These are phyloP conservation scores for Dasyurus viverrinus DNA, from an alignment of 2,113 vertebrate genomes.

Conservation along the genomic window DNA sequence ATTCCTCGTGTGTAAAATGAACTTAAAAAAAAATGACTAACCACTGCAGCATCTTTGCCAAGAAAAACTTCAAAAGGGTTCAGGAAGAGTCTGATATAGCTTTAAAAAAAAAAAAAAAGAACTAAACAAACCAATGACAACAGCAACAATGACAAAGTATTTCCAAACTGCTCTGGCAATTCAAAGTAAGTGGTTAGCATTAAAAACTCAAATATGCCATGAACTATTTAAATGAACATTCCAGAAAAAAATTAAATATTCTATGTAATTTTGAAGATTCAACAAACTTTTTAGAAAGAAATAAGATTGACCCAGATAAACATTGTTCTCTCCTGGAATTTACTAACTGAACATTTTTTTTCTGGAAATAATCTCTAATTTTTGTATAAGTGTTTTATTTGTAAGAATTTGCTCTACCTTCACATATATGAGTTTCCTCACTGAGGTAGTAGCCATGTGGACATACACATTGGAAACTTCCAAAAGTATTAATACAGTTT, in stretches of 20 bases:
- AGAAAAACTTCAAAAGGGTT: too few relatives aligned
- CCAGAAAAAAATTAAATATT: background rate
- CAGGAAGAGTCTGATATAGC: too few relatives aligned
- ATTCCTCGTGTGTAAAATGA: too few relatives aligned
- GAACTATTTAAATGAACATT: background rate
- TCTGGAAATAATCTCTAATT: background rate
- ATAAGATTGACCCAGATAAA: background rate
- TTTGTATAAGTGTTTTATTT: background rate
- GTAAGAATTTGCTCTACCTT: slow-evolving; percentile 80
- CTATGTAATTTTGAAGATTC: background rate
- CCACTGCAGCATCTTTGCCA: too few relatives aligned
- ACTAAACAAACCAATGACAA: too few relatives aligned
- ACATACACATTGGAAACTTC: slow-evolving; percentile 92
- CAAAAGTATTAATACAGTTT: slow-evolving; percentile 91
- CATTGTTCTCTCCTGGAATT: background rate
- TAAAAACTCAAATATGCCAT: background rate
- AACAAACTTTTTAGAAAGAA: background rate
- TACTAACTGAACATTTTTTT: background rate
- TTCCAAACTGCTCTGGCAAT: background rate
- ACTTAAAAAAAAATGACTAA: too few relatives aligned
- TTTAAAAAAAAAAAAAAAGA: too few relatives aligned
- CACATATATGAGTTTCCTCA: slow-evolving; percentile 89
- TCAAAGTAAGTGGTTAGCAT: background rate
- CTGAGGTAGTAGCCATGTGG: slow-evolving; percentile 90
- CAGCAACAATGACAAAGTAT: background rate